These are phyloP conservation scores for Microctonus hyperodae DNA, from an alignment of 2,888 invertebrate species.

Conservation along the genomic window DNA sequence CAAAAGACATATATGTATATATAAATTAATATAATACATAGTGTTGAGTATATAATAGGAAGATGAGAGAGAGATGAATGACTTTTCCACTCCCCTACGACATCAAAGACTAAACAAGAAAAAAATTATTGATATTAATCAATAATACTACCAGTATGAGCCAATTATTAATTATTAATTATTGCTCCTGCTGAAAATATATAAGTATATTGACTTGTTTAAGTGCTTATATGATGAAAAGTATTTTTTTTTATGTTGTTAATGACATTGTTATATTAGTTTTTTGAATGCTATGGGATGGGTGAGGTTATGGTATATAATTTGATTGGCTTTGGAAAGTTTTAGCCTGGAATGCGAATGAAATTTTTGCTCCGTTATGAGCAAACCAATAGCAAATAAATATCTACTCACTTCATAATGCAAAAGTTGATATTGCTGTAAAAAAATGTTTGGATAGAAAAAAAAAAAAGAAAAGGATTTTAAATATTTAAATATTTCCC, in stretches of 20 bases:
- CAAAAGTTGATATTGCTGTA: not conserved
- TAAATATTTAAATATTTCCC: not conserved
- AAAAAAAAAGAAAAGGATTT: not conserved
- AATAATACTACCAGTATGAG: too few species aligned
- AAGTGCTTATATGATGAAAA: not conserved
- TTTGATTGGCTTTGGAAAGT: not conserved
- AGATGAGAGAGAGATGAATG: not conserved
- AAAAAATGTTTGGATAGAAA: not conserved
- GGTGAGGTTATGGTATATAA: not conserved
- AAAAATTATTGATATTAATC: too few species aligned
- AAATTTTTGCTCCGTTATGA: not conserved
- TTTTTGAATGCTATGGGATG: not conserved
- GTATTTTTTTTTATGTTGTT: not conserved
- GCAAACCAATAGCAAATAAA: not conserved
- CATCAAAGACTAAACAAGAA: not conserved
- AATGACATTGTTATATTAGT: not conserved
- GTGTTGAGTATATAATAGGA: not conserved
- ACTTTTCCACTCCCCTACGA: not conserved
- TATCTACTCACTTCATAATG: not conserved
- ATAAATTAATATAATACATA: not conserved
- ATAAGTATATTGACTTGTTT: too few species aligned
- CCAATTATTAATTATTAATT: too few species aligned
- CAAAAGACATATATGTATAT: not conserved
- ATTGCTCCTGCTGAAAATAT: too few species aligned
- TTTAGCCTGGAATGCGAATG: not conserved